Evolutionary conservation across 2,797 vertebrate species (phyloP), one percentile per base, ranked within the genome.

Genomic region (Gymnoscopelus braueri): DNA sequence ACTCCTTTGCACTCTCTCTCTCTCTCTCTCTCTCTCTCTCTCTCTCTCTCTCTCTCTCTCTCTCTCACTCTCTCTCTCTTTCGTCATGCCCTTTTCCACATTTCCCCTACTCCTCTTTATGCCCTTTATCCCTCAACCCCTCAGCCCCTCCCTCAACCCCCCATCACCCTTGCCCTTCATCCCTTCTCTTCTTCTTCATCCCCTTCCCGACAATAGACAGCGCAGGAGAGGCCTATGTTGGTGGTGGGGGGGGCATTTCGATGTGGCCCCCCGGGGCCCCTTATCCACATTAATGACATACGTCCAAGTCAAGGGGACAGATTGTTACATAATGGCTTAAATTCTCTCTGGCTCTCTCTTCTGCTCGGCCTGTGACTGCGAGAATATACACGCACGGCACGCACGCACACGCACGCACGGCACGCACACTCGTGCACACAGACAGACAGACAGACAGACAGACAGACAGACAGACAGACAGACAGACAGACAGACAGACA

Each of bases 301-400:
- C 87, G 88, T 89, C 67, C 81, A 87, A 87, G 87, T 87, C 84
- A 84, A 87, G 81, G 81, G 86, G 82, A 87, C 75, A 64, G 81
- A 80, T 86, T 44, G 84, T 91, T 91, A 89, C 51, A 69, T 86
- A 90, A 91, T 75, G 71, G 82, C 79, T 84, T 83, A 77, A 87
- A 84, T 79, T 83, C 77, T 72, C 39, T 69, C n/a, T 51, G 67
- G 15, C 39, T 50, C 14, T 52, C 76, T 84, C 52, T 78, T 75
- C 79, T 78, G 84, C 74, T 85, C 82, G 83, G 79, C 75, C 60
- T 75, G 50, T 59, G 72, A 78, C 77, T 67, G 55, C 8, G 26
- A 67, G 53, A 47, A 77, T 72, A 74, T 82, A 74, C 32, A 44
- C 58, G 49, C 66, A 54, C 52, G 10, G 10, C n/a, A 23, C 52